phyloP scores from a whole-genome alignment of 1,140 invertebrate genomes.

The Artemia franciscana region DNA sequence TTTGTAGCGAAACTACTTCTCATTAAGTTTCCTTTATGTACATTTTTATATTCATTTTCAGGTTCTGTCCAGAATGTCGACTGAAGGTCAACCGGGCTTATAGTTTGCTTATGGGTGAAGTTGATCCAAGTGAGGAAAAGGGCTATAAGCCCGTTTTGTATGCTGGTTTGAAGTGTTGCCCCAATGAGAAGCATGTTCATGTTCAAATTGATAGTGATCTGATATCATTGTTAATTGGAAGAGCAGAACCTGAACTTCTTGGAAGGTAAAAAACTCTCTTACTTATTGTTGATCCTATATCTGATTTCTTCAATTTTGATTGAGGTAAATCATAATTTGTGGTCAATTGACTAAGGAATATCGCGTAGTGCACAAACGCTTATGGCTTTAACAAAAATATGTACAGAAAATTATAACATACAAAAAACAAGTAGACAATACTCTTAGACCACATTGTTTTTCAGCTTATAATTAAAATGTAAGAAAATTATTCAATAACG shows the following conservation, averaged over 20 bases:
- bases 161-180: conserved; percentile 57
- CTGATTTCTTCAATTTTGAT: conserved; percentile 23
- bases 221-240: conserved; percentile 55
- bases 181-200: conserved; percentile 62
- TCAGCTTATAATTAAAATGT: no score
- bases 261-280: conserved; percentile 30
- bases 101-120: conserved; percentile 57
- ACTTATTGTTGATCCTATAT: no score
- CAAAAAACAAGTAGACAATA: no score
- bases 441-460: no score
- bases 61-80: conserved; percentile 74
- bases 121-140: conserved; percentile 57
- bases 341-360: no score
- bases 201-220: conserved; percentile 62
- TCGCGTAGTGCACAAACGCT: no score
- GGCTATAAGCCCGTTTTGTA: conserved; percentile 66
- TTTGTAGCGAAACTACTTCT: no score
- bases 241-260: conserved; percentile 67
- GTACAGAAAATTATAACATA: no score
- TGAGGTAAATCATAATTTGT: no score
- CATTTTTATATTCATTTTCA: conserved; percentile 20
- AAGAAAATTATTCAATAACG: no score
- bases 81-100: conserved; percentile 70
- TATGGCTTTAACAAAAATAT: no score
- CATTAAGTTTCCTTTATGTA: no score